phyloP scores from a whole-genome alignment of 1,140 invertebrate genomes.

The Meteorus sp. region DNA sequence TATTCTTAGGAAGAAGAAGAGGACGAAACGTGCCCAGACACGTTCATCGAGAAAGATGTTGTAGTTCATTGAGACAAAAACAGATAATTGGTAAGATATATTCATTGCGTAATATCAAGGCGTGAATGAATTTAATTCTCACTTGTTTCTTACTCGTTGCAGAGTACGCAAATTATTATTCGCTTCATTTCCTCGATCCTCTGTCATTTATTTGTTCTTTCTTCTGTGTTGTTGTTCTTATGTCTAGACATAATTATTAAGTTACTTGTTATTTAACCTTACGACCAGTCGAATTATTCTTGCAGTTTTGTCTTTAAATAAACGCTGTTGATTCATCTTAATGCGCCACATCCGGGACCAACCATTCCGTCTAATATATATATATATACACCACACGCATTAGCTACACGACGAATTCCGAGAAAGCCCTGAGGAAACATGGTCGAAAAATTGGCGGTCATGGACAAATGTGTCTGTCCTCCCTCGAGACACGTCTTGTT shows the following conservation, averaged over 20 bases:
- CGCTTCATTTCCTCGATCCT: conserved; percentile 3
- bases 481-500: too few species aligned
- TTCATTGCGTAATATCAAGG: neutral
- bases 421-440: conserved; percentile 25
- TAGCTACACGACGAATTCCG: conserved; percentile 27
- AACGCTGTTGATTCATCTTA: conserved; percentile 45
- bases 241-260: conserved; percentile 34
- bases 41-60: conserved; percentile 7
- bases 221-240: neutral
- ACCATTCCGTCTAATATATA: conserved; percentile 18
- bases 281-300: conserved; percentile 35
- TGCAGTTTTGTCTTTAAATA: conserved; percentile 43
- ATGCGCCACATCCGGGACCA: conserved; percentile 39
- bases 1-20: neutral
- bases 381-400: too few species aligned
- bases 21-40: conserved; percentile 4
- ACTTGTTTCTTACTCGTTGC: neutral
- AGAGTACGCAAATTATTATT: neutral
- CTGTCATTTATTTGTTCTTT: neutral
- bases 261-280: conserved; percentile 29
- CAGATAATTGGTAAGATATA: conserved; percentile 13
- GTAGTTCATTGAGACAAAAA: too few species aligned
- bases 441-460: neutral
- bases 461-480: too few species aligned
- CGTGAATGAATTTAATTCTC: neutral